phyloP scores from a whole-genome alignment of 2,113 vertebrate genomes.

The Chamaea fasciata region DNA sequence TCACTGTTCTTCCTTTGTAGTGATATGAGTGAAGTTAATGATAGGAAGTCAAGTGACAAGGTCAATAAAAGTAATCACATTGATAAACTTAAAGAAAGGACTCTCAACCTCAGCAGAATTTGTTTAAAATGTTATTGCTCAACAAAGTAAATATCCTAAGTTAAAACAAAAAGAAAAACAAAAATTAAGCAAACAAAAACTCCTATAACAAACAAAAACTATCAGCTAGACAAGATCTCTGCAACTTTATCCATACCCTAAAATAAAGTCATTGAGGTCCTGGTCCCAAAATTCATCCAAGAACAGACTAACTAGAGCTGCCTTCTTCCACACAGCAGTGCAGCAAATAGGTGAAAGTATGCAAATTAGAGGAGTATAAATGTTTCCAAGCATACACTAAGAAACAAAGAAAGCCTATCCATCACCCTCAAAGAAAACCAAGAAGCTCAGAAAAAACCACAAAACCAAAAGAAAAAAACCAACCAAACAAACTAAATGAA shows the following conservation, averaged over 20 bases:
- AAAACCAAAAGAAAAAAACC: not conserved
- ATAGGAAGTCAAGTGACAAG: not conserved
- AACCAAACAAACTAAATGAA: not conserved
- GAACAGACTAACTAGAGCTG: not conserved
- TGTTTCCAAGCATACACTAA: not conserved
- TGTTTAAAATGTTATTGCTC: not conserved
- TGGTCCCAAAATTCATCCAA: not conserved
- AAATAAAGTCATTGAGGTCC: not conserved
- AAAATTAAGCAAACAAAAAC: not conserved
- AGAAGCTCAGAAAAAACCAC: not conserved
- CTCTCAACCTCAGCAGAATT: not conserved
- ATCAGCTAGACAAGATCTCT: not conserved
- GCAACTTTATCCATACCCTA: not conserved
- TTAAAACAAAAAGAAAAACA: not conserved
- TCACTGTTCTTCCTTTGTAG: not conserved
- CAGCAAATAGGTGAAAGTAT: not conserved
- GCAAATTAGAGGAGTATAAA: not conserved
- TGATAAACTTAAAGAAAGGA: not conserved
- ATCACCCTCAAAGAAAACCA: accelerated
- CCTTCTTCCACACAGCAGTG: not conserved
- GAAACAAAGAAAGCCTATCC: accelerated
- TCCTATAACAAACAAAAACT: accelerated
- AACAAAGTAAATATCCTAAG: not conserved
- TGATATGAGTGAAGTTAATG: not conserved
- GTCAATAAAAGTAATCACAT: not conserved